Percentiles rank a stretch among this genome's conserved stretches.
phyloP scores from a whole-genome alignment of 2,888 invertebrate genomes.

The Mythimna lalbum region DNA sequence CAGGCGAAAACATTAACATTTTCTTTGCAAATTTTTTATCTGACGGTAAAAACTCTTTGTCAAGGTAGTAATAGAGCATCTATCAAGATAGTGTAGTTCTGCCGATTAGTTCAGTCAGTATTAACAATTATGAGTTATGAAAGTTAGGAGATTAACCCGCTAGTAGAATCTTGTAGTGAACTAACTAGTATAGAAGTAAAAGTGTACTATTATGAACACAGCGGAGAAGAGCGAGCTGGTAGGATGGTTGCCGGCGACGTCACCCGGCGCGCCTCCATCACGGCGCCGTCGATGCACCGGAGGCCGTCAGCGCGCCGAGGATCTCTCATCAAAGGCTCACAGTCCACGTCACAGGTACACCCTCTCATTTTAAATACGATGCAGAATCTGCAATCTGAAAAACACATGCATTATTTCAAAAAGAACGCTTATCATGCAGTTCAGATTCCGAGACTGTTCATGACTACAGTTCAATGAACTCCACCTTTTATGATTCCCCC shows the following conservation, averaged over 20 bases:
- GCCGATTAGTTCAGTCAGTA: neutral
- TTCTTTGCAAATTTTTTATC: slow-evolving; percentile 7
- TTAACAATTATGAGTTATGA: neutral
- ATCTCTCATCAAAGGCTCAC: slow-evolving; percentile 90
- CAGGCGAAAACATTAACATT: slow-evolving; percentile 14
- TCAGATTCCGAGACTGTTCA: slow-evolving; percentile 17
- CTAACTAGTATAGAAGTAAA: slow-evolving; percentile 14
- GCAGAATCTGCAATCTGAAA: neutral
- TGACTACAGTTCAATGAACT: slow-evolving; percentile 29
- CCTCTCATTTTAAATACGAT: slow-evolving; percentile 7
- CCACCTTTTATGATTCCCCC: slow-evolving; percentile 15
- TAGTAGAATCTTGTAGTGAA: neutral
- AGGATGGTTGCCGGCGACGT: slow-evolving; percentile 88
- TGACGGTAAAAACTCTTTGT: slow-evolving; percentile 19
- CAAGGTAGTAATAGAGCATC: neutral
- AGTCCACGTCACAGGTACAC: slow-evolving; percentile 86
- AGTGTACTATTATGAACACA: slow-evolving; percentile 66
- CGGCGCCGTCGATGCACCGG: slow-evolving; percentile 89
- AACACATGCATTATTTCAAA: neutral
- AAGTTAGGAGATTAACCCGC: neutral
- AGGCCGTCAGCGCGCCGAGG: slow-evolving; percentile 91
- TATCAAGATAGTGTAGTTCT: neutral
- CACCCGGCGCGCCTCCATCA: slow-evolving; percentile 88
- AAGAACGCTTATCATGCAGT: slow-evolving; percentile 13
- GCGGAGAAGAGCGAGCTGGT: slow-evolving; percentile 59